A percentile compares a stretch with the other conserved stretches of the same genome.
Evolutionary conservation across 35 echinoderm and acorn worm species (phyloP).

Genomic region (Heliocidaris erythrogramma): DNA sequence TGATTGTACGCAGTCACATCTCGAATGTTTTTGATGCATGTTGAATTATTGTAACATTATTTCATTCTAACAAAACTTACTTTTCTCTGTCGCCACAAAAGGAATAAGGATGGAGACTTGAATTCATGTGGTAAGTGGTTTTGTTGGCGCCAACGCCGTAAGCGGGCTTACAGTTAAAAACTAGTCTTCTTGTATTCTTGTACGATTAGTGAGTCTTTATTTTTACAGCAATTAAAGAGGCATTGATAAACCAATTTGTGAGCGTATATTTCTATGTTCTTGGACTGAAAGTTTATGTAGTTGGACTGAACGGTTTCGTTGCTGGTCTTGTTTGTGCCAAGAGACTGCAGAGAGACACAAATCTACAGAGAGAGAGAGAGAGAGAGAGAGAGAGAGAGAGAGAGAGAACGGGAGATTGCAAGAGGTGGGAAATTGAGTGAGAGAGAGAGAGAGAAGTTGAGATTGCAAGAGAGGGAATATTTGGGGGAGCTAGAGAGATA

Average conservation of each 20-base stretch:
- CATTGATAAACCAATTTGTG: not conserved
- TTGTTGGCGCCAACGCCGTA: not conserved
- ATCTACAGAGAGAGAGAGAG: not conserved
- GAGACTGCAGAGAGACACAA: not conserved
- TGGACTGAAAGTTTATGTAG: no score
- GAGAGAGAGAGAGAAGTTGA: not conserved
- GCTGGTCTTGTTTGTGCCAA: no score
- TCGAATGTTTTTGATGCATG: not conserved
- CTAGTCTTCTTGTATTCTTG: not conserved
- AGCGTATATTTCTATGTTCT: not conserved
- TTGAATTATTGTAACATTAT: not conserved
- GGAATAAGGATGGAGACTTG: not conserved
- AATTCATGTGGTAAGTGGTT: not conserved
- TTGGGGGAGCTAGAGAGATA: no score
- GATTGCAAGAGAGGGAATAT: not conserved
- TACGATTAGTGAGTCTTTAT: conserved; percentile 4
- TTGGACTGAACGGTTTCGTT: no score
- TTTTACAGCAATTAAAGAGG: not conserved
- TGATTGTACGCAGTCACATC: not conserved
- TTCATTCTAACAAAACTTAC: not conserved
- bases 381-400: not conserved
- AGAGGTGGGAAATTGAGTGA: not conserved
- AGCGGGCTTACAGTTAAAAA: not conserved
- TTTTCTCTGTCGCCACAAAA: not conserved
- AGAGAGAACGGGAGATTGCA: not conserved